Base-by-base conservation (phyloP, 2,797 vertebrate genomes). In the Telmatherina bonti region DNA sequence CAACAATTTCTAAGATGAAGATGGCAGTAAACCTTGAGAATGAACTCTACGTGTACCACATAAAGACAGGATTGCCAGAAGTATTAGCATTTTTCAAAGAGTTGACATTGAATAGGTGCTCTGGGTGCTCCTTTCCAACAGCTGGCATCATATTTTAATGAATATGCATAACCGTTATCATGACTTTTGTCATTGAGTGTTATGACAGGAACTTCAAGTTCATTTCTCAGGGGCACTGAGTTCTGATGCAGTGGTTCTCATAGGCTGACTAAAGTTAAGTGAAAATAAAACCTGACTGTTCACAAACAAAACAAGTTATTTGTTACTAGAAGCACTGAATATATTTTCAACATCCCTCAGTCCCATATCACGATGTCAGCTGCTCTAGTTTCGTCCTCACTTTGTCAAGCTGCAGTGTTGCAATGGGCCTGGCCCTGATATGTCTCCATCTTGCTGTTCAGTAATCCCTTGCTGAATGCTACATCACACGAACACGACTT, bases 101-200 rank as follows among this genome's bases (percentile, higher is more conserved):
- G 57, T 69, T 85, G 81, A 85, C 79, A 79, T 80, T 88, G 79
- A 90, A 68, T 76, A 74, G 60, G 75, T 81, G 79, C 72, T 86
- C 67, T 73, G 65, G 76, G 78, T 85, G 74, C 63, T 84, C 67
- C 68, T 64, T 81, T 85, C 51, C 78, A 91, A 88, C 88, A 92
- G 80, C 85, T 91, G 87, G 83, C 82, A 77, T 87, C 76, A 79
- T 51, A 68, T 71, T 83, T 78, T 41, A 73, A 91, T 89, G 83
- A 90, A 90, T 91, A 88, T 91, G 88, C 84, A 89, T 87, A 57
- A 63, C 10, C 12, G 58, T 78, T 70, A 81, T 74, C 31, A 62
- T 68, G 69, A 76, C 76, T 71, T 85, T 89, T 89, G 85, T 90
- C 82, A 81, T 67, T 76, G 74, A 74, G 60, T 70, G 61, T 85